Conservation (phyloP, 2,113 vertebrate species). For the Psilopsiagon aurifrons region DNA sequence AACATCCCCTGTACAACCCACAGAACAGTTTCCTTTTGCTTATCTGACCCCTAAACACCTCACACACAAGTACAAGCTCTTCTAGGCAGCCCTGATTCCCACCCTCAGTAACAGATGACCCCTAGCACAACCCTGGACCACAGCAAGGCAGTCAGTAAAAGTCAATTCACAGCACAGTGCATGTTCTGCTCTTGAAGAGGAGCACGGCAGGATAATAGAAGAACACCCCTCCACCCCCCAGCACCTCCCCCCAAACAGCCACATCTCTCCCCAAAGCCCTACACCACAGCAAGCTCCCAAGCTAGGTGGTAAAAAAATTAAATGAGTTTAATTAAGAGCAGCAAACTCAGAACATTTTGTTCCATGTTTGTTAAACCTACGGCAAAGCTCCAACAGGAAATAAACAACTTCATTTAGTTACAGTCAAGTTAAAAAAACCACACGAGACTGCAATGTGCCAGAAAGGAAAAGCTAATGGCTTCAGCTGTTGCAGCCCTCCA, state of each 20-base stretch:
- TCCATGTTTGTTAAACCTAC: not conserved
- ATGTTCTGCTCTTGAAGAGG: not conserved
- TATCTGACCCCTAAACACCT: not conserved
- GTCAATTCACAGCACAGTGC: not conserved
- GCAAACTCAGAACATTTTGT: not conserved
- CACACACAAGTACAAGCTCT: rapidly evolving
- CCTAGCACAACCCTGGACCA: not conserved
- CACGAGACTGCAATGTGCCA: not conserved
- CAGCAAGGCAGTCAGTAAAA: not conserved
- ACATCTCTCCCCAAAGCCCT: not conserved
- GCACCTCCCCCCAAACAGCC: not conserved
- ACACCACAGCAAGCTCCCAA: not conserved
- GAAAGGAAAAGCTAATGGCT: not conserved
- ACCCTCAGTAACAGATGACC: not conserved
- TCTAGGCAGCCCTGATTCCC: not conserved
- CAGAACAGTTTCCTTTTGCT: not conserved
- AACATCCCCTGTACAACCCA: not conserved
- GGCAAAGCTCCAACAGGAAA: not conserved
- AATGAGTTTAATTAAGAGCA: not conserved
- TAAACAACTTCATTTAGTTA: not conserved
- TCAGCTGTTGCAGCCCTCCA: not conserved
- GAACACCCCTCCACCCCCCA: not conserved
- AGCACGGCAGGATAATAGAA: not conserved
- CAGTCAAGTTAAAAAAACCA: not conserved
- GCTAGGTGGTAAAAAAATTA: not conserved